Percentiles rank a stretch among this genome's conserved stretches.
Evolutionary conservation across 2,797 vertebrate genomes (phyloP).

Genomic region (Pogoniulus pusillus): DNA sequence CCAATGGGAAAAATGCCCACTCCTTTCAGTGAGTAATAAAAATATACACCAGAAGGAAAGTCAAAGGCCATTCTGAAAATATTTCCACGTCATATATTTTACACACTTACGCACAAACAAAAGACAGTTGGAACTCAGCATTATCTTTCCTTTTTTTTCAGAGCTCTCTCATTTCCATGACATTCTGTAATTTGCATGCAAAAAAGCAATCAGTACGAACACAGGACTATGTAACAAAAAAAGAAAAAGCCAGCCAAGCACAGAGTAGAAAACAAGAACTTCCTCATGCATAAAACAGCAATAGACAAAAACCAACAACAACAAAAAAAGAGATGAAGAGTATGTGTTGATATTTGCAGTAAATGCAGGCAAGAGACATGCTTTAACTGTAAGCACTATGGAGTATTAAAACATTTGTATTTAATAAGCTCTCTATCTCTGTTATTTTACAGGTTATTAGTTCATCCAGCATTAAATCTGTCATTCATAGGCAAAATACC

Average conservation of each 20-base stretch:
- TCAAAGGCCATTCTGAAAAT: constrained; percentile 72
- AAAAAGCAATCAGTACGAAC: constrained; percentile 75
- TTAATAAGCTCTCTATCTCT: constrained; percentile 34
- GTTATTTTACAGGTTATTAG: constrained; percentile 20
- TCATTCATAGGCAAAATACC: constrained; percentile 22
- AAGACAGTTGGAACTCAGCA: constrained; percentile 67
- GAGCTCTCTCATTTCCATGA: constrained; percentile 67
- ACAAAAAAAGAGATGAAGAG: constrained; percentile 46
- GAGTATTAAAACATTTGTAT: constrained; percentile 56
- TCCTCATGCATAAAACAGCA: constrained; percentile 80
- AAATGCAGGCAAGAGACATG: constrained; percentile 65
- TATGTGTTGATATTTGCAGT: constrained; percentile 52
- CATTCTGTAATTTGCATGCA: constrained; percentile 80
- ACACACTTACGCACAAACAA: constrained; percentile 70
- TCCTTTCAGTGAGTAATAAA: constrained; percentile 33
- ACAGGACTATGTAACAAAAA: constrained; percentile 68
- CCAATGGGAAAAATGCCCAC: constrained; percentile 21
- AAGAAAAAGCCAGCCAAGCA: constrained; percentile 75
- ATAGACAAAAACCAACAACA: constrained; percentile 62
- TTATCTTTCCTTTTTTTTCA: constrained; percentile 63
- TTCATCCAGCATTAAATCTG: constrained; percentile 45
- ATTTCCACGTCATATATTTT: constrained; percentile 69
- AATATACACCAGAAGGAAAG: constrained; percentile 70
- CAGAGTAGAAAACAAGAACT: constrained; percentile 73
- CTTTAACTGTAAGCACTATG: constrained; percentile 62